phyloP scores from a whole-genome alignment of 1,140 invertebrate genomes.

The Apis mellifera region DNA sequence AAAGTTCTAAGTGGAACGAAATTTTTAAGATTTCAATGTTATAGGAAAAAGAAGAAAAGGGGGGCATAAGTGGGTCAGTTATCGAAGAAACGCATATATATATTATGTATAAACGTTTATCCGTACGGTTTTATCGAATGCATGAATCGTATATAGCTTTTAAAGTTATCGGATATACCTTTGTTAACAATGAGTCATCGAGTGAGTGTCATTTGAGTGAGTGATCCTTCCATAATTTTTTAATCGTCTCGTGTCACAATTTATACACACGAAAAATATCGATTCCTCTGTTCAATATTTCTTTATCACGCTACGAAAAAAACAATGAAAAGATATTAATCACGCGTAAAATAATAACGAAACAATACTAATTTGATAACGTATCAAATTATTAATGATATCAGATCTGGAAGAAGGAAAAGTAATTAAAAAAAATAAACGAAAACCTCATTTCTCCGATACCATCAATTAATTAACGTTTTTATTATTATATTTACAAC shows the following conservation, averaged over 20 bases:
- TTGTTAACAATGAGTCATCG: background rate
- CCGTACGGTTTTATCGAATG: background rate
- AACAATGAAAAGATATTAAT: background rate
- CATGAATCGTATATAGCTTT: background rate
- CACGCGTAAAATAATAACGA: too few species aligned
- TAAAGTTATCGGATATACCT: background rate
- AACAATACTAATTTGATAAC: background rate
- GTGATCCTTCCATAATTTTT: background rate
- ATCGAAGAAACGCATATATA: background rate
- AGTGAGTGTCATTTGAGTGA: background rate
- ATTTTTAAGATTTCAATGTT: too few species aligned
- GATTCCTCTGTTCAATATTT: background rate
- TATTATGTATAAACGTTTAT: background rate
- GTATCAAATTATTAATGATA: background rate
- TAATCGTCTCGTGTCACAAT: background rate
- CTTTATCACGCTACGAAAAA: too few species aligned
- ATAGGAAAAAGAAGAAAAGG: too few species aligned
- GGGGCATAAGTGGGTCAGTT: background rate
- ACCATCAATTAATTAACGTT: too few species aligned
- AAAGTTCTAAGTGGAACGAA: too few species aligned
- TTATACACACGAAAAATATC: background rate
- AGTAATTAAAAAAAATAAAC: too few species aligned
- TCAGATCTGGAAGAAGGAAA: too few species aligned
- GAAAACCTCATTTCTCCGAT: too few species aligned
- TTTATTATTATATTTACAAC: too few species aligned